Evolutionary conservation across 1,140 invertebrate genomes (phyloP).

Genomic region (Chelonus insularis): DNA sequence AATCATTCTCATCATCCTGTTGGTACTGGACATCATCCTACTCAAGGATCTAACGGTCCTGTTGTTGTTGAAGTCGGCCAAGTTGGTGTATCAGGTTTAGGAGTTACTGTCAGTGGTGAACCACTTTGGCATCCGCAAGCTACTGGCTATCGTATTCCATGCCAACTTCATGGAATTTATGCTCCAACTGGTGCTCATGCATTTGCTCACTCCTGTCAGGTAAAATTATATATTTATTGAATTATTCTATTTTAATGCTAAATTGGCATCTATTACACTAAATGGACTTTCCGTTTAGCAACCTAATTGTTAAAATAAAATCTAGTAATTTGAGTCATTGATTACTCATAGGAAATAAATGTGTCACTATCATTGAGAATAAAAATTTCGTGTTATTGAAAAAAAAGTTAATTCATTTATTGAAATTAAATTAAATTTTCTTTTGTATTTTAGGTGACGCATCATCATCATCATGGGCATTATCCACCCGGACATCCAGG

Average conservation of each 20-base stretch:
- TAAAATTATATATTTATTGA: background rate
- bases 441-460: constrained; percentile 42
- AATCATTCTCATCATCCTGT: constrained; percentile 46
- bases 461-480: constrained; percentile 50
- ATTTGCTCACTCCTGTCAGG: constrained; percentile 54
- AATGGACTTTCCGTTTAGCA: too few species aligned
- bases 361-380: too few species aligned
- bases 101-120: constrained; percentile 49
- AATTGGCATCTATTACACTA: too few species aligned
- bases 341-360: too few species aligned
- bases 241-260: background rate
- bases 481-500: constrained; percentile 43
- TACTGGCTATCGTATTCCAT: constrained; percentile 52
- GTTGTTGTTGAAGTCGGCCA: constrained; percentile 54
- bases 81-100: constrained; percentile 52
- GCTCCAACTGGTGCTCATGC: constrained; percentile 48
- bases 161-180: constrained; percentile 52
- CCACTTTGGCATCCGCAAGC: constrained; percentile 53
- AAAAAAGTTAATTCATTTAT: background rate
- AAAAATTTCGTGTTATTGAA: too few species aligned
- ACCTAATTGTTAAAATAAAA: too few species aligned
- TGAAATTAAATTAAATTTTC: background rate
- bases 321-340: too few species aligned
- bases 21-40: constrained; percentile 49
- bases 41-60: constrained; percentile 49